Conservation (phyloP, 2,888 invertebrate species). For the Pilophorus perplexus region DNA sequence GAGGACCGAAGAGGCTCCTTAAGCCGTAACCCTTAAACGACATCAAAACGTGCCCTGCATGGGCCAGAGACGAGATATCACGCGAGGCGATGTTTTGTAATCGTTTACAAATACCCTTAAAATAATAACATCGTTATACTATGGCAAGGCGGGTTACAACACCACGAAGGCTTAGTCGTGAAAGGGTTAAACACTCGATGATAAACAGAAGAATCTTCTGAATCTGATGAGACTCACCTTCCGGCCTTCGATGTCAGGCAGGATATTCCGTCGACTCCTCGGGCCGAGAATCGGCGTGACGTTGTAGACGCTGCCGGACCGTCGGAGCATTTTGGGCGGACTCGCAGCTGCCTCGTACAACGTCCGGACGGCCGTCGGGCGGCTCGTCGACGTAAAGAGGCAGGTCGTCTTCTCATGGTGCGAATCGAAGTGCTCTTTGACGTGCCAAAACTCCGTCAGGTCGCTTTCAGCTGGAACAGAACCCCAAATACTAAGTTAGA, state of each 20-base stretch:
- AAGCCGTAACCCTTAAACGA: no score
- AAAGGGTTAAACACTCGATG: no score
- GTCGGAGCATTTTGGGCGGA: slow-evolving; percentile 58
- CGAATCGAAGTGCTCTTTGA: slow-evolving; percentile 73
- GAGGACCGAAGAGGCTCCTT: no score
- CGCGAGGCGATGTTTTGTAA: no score
- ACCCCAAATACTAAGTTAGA: slow-evolving; percentile 31
- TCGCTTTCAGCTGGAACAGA: slow-evolving; percentile 84
- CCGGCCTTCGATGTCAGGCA: slow-evolving; percentile 83
- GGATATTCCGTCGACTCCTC: slow-evolving; percentile 60
- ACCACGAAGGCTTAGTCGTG: no score
- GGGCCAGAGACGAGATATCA: no score
- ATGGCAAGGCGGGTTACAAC: no score
- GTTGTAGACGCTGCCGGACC: slow-evolving; percentile 58
- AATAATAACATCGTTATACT: no score
- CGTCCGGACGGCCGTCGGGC: slow-evolving; percentile 71
- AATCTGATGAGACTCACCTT: no score
- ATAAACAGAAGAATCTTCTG: no score
- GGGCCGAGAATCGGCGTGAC: slow-evolving; percentile 79
- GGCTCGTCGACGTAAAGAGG: slow-evolving; percentile 71
- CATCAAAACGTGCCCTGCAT: no score
- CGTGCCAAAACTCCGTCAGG: slow-evolving; percentile 79
- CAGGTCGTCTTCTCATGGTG: slow-evolving; percentile 66
- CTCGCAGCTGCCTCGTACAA: slow-evolving; percentile 70
- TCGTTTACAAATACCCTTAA: no score